Evolutionary conservation across 2,888 invertebrate genomes (phyloP).

Genomic region (Caenorhabditis zanzibari): DNA sequence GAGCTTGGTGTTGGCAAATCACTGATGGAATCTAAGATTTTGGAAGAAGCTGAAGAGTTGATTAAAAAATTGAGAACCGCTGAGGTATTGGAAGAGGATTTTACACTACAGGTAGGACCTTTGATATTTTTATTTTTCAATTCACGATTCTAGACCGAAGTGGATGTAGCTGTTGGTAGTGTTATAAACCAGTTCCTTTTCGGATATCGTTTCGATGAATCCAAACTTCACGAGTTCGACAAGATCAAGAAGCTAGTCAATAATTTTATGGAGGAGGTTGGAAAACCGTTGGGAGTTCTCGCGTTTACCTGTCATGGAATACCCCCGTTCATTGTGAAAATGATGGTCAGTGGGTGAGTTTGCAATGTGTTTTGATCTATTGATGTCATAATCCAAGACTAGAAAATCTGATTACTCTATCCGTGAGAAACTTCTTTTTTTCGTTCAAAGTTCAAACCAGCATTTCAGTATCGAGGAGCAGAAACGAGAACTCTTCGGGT

Average conservation of each 20-base stretch:
- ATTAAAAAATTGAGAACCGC: slow-evolving; percentile 23
- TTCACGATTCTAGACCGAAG: slow-evolving; percentile 17
- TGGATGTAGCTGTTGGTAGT: slow-evolving; percentile 52
- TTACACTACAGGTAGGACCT: slow-evolving; percentile 38
- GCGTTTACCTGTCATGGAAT: slow-evolving; percentile 56
- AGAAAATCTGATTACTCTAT: neutral
- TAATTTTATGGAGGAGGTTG: slow-evolving; percentile 56
- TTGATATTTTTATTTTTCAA: neutral
- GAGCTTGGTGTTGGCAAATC: slow-evolving; percentile 64
- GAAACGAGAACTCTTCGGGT: slow-evolving; percentile 42
- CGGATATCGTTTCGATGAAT: slow-evolving; percentile 59
- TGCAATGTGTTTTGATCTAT: neutral
- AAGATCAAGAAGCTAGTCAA: slow-evolving; percentile 49
- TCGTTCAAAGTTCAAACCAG: too few relatives aligned
- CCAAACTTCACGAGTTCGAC: slow-evolving; percentile 29
- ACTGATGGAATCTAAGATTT: slow-evolving; percentile 62
- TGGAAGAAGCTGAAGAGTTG: slow-evolving; percentile 53
- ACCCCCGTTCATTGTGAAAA: slow-evolving; percentile 35
- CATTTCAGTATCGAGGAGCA: slow-evolving; percentile 49
- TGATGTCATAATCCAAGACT: neutral
- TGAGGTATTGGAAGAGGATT: slow-evolving; percentile 2
- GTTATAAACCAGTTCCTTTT: slow-evolving; percentile 59
- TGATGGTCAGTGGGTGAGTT: slow-evolving; percentile 49
- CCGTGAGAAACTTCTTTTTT: neutral
- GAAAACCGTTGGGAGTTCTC: slow-evolving; percentile 53